A percentile compares a stretch with the other conserved stretches of the same genome.
Evolutionary conservation across 2,113 vertebrate species (phyloP).

Genomic region (Sylvilagus bachmani): DNA sequence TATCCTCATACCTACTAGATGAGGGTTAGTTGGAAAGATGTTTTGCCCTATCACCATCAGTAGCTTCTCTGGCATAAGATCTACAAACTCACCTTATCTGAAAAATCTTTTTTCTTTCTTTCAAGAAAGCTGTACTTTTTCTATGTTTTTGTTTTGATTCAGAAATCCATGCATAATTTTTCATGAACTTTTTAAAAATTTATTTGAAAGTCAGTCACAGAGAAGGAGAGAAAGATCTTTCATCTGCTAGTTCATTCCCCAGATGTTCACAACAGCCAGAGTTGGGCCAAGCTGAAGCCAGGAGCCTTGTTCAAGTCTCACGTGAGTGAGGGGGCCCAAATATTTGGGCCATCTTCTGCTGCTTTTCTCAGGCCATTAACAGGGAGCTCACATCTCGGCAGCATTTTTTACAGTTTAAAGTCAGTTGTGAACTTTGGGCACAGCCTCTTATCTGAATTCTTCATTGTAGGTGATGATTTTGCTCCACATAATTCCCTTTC

Average conservation of each 20-base stretch:
- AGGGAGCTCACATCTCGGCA: too few species aligned
- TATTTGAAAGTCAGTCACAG: too few species aligned
- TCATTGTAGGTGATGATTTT: not conserved
- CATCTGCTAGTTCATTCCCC: too few species aligned
- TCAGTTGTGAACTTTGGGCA: slow-evolving; percentile 5
- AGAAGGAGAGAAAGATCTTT: too few species aligned
- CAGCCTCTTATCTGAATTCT: not conserved
- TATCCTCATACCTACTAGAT: not conserved
- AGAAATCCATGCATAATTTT: too few species aligned
- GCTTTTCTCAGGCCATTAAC: too few species aligned
- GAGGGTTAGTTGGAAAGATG: not conserved
- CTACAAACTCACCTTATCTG: not conserved
- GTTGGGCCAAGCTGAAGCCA: too few species aligned
- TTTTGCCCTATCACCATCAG: not conserved
- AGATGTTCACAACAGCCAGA: too few species aligned
- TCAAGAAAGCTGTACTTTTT: slow-evolving; percentile 6
- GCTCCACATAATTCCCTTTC: not conserved
- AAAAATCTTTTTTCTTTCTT: not conserved
- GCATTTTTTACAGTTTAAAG: slow-evolving; percentile 28
- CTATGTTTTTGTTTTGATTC: not conserved
- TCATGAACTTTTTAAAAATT: too few species aligned
- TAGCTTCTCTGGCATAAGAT: slow-evolving; percentile 44
- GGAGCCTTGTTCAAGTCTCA: too few species aligned
- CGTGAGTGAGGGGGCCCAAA: too few species aligned
- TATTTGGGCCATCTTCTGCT: too few species aligned